phyloP scores from a whole-genome alignment of 2,113 vertebrate genomes.

The Mystacornis crossleyi region DNA sequence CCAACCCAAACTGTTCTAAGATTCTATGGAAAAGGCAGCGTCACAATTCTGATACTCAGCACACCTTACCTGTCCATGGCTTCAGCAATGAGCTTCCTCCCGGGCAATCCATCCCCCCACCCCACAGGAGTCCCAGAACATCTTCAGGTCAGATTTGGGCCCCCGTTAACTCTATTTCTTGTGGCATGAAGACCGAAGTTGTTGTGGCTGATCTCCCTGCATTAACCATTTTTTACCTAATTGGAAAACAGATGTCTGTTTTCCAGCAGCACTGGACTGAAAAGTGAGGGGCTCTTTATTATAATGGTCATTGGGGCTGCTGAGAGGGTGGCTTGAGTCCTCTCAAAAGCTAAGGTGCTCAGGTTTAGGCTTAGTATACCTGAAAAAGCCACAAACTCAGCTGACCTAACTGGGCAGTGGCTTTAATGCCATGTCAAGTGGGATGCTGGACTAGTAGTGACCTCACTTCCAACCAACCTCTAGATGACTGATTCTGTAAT shows the following conservation, averaged over 20 bases:
- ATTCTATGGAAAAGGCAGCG: not conserved
- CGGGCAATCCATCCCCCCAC: accelerated
- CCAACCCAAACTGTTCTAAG: not conserved
- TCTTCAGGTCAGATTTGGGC: not conserved
- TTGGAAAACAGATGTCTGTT: not conserved
- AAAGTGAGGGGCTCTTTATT: not conserved
- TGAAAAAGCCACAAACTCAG: not conserved
- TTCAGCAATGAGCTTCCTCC: not conserved
- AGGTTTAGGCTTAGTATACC: not conserved
- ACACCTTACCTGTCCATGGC: not conserved
- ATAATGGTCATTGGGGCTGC: not conserved
- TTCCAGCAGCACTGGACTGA: not conserved
- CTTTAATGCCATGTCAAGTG: accelerated
- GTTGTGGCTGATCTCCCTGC: not conserved
- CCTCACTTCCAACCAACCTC: not conserved
- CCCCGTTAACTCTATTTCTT: not conserved
- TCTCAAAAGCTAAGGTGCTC: not conserved
- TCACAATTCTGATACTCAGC: not conserved
- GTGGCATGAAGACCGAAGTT: not conserved
- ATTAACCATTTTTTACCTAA: not conserved
- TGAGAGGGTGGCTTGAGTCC: not conserved
- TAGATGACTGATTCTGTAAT: not conserved
- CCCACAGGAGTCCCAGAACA: not conserved
- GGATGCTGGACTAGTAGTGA: not conserved
- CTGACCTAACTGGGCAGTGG: not conserved